Evolutionary conservation across 1,140 invertebrate genomes (phyloP).

Genomic region (Heliconius melpomene): DNA sequence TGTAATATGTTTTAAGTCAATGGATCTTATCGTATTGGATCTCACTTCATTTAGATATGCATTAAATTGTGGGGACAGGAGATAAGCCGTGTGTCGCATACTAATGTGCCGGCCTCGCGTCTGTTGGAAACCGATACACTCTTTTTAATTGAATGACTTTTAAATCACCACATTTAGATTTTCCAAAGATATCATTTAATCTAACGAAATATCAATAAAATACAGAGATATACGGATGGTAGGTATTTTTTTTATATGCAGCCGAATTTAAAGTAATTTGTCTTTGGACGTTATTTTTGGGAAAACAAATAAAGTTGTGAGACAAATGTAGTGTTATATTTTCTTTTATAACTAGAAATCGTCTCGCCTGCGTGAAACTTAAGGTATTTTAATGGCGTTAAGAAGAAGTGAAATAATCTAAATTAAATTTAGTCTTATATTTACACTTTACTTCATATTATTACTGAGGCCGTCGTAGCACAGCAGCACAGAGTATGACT

Average conservation of each 20-base stretch:
- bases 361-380: too few relatives aligned
- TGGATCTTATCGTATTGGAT: constrained; percentile 75
- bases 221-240: background rate
- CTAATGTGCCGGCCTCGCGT: constrained; percentile 55
- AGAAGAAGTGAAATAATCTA: too few relatives aligned
- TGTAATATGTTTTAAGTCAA: constrained; percentile 66
- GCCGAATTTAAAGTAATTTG: constrained; percentile 17
- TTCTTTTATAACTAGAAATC: background rate
- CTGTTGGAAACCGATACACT: constrained; percentile 53
- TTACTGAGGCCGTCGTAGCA: too few relatives aligned
- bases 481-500: too few relatives aligned
- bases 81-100: constrained; percentile 69
- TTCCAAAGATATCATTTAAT: constrained; percentile 48
- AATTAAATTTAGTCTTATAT: too few relatives aligned
- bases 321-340: background rate
- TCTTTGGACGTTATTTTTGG: background rate
- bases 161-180: constrained; percentile 62
- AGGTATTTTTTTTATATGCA: background rate
- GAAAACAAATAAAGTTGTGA: background rate
- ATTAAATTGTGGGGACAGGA: constrained; percentile 73
- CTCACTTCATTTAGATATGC: constrained; percentile 75
- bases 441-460: too few relatives aligned
- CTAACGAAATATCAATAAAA: constrained; percentile 16
- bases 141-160: constrained; percentile 64
- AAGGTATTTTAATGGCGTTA: too few relatives aligned